phyloP scores from a whole-genome alignment of 2,888 invertebrate species.

The Chrysolina americana region DNA sequence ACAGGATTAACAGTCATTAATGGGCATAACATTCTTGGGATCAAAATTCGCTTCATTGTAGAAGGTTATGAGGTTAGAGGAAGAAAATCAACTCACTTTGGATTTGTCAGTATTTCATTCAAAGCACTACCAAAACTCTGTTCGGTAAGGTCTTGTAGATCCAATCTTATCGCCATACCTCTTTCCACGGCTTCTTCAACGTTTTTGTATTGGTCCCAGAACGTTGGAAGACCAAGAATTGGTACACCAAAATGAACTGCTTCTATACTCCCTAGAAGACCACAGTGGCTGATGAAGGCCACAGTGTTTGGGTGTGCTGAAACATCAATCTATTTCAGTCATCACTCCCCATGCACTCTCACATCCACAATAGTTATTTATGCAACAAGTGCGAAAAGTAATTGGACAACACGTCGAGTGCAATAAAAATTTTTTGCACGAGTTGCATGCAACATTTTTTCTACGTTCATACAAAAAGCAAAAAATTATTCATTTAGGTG shows the following conservation, averaged over 20 bases:
- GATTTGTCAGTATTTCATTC: conserved; percentile 35
- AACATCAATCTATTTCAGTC: too few relatives aligned
- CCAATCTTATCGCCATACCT: conserved; percentile 28
- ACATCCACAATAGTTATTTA: too few relatives aligned
- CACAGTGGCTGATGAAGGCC: conserved; percentile 37
- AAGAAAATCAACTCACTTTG: conserved; percentile 27
- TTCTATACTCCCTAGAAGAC: conserved; percentile 34
- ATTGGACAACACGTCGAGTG: too few relatives aligned
- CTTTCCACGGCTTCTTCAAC: conserved; percentile 9
- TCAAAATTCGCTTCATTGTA: background rate
- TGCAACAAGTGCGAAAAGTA: too few relatives aligned
- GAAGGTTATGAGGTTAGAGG: too few relatives aligned
- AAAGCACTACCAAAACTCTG: conserved; percentile 21
- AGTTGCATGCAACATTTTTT: too few relatives aligned
- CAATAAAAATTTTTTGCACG: too few relatives aligned
- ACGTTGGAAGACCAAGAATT: conserved; percentile 32
- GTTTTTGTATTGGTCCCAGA: conserved; percentile 35
- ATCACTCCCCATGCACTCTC: too few relatives aligned
- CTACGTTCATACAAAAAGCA: too few relatives aligned
- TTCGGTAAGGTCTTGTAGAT: conserved; percentile 23
- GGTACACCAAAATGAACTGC: conserved; percentile 32
- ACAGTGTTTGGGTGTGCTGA: conserved; percentile 36
- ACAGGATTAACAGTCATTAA: background rate
- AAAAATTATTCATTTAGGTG: too few relatives aligned
- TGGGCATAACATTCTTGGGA: background rate